Evolutionary conservation across 2,113 vertebrate species (phyloP), one percentile per base, ranked within the genome.

Genomic region (Oreotrochilus melanogaster): DNA sequence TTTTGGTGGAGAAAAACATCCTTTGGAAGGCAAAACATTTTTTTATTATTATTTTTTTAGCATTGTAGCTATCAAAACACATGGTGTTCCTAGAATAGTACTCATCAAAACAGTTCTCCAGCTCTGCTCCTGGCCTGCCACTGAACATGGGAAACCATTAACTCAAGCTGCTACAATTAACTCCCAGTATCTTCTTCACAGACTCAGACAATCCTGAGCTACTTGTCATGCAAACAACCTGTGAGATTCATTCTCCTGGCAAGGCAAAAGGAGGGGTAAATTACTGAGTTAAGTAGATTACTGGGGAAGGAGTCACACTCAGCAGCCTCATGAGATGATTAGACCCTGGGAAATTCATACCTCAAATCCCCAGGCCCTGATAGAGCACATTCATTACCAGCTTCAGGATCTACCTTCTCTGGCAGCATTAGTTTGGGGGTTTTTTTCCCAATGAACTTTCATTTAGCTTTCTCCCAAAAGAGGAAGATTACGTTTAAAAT

Each of bases 201-300:
- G 92, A 71, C 85, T 91, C 96, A 91, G 96, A 97, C 97, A 97
- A 97, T 88, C 91, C 94, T 35, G n/a, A 96, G 95, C 97, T 98
- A 96, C 97, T 98, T 98, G 95, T 97, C 97, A 98, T 98, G 97
- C 96, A 96, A 98, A 97, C 97, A 98, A 97, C 97, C 98, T 98
- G 98, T 93, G 78, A 95, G 98, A 97, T 96, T 97, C 96, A 97
- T 97, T 98, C 97, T 98, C 96, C 96, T 58, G 50, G 95, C 88
- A 30, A 64, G 76, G 95, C 84, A 79, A 80, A 61, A 96, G 96
- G 96, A 98, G 97, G 97, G 94, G 80, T 94, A 97, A 97, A 97
- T 96, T 95, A 96, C 96, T 88, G 97, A 97, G 97, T 97, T 98
- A 98, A 98, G 98, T 95, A 98, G 98, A 98, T 99, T 98, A 99